A percentile compares a stretch with the other conserved stretches of the same genome.
phyloP scores from a whole-genome alignment of 2,113 vertebrate genomes.

The Sorex fumeus region DNA sequence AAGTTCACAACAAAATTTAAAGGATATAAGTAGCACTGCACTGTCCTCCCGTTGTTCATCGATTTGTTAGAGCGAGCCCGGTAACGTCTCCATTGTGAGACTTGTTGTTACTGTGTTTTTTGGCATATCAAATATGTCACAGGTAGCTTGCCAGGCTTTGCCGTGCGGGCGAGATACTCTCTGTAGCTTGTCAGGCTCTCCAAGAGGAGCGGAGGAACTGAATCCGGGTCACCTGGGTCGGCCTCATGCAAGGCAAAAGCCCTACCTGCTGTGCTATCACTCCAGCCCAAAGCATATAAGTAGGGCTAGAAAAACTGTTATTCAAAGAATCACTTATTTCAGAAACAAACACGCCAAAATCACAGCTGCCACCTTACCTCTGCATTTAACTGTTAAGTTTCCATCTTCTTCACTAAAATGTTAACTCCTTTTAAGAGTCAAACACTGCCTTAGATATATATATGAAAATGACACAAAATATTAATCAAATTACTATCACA shows the following conservation, averaged over 20 bases:
- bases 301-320: not conserved
- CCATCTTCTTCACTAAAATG: conserved; percentile 31
- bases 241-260: no score
- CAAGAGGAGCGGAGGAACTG: no score
- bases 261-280: no score
- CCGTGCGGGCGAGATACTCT: no score
- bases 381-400: not conserved
- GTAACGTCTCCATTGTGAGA: no score
- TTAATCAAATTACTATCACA: conserved; percentile 43
- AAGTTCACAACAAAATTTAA: conserved; percentile 19
- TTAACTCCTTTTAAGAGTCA: conserved; percentile 28
- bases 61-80: no score
- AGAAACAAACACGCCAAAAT: conserved; percentile 44
- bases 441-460: not conserved
- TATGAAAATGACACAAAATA: conserved; percentile 23
- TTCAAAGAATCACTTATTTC: conserved; percentile 34
- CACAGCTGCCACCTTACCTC: not conserved
- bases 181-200: no score
- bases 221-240: no score
- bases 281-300: conserved; percentile 19
- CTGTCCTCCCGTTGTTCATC: no score
- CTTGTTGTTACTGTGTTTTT: no score
- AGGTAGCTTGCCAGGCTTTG: no score
- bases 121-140: no score
- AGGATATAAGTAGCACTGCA: conserved; percentile 6